Evolutionary conservation across 2,113 vertebrate genomes (phyloP).

Genomic region (Eptesicus fuscus): DNA sequence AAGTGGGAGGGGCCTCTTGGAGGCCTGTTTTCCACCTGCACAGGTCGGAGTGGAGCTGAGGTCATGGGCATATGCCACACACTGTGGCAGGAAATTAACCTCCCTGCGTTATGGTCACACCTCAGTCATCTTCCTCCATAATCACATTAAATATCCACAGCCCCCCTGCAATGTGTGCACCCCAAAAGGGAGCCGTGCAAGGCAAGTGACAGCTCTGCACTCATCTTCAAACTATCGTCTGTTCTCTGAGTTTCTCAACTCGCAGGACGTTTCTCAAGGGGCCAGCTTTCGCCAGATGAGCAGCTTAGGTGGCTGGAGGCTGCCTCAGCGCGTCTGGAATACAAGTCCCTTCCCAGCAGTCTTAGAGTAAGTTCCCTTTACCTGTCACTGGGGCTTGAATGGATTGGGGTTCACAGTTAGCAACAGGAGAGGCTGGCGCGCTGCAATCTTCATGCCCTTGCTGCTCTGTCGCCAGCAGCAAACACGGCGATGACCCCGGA

Average conservation of each 20-base stretch:
- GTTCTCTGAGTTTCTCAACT: background rate
- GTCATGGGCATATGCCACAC: background rate
- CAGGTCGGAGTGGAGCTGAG: too few species aligned
- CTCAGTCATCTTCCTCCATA: too few species aligned
- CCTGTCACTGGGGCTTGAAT: background rate
- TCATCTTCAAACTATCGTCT: background rate
- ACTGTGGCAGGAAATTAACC: background rate
- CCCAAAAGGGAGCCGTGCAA: background rate
- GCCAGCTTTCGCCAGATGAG: background rate
- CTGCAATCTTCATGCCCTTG: background rate
- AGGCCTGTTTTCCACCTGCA: background rate
- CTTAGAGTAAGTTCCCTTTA: background rate
- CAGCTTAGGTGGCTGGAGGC: background rate
- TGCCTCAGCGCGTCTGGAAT: background rate
- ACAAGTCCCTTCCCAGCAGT: background rate
- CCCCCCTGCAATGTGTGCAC: too few species aligned
- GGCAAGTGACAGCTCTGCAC: background rate
- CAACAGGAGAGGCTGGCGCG: background rate
- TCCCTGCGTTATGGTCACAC: background rate
- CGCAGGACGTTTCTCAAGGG: background rate
- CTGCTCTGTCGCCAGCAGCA: background rate
- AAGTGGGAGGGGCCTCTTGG: background rate
- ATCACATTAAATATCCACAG: background rate
- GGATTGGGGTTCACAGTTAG: background rate
- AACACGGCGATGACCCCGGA: rapidly evolving